Percentiles rank a stretch among this genome's conserved stretches.
These are phyloP conservation scores for Mus pahari DNA, from an alignment of 2,113 vertebrate genomes.

Conservation along the genomic window DNA sequence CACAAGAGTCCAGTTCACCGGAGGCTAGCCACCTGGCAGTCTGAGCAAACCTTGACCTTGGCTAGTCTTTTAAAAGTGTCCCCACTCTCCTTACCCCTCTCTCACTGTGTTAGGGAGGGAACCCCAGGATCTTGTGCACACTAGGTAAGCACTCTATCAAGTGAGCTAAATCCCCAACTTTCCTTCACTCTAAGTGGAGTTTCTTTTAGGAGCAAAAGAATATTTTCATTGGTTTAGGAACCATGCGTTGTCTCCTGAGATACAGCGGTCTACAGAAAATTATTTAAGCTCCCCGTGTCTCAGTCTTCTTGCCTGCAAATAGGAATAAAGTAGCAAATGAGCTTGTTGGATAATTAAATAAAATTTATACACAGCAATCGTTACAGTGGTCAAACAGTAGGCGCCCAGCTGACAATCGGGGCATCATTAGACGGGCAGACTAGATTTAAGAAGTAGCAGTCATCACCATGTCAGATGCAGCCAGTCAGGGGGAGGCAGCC, in stretches of 20 bases:
- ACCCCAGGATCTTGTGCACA: neutral
- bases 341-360: slow-evolving; percentile 32
- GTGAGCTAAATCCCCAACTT: neutral
- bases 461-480: neutral
- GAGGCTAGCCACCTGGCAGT: neutral
- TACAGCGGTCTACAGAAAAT: slow-evolving; percentile 19
- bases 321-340: slow-evolving; percentile 45
- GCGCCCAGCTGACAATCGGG: slow-evolving; percentile 3
- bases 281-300: slow-evolving; percentile 23
- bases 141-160: neutral
- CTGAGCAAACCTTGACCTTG: slow-evolving; percentile 3
- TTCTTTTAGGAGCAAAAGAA: slow-evolving; percentile 55
- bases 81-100: neutral
- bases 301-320: slow-evolving; percentile 47
- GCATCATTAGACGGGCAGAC: slow-evolving; percentile 57
- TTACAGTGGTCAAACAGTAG: slow-evolving; percentile 12
- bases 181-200: neutral
- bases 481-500: slow-evolving; percentile 24
- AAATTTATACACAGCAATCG: neutral
- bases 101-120: neutral
- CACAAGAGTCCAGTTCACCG: neutral
- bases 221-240: slow-evolving; percentile 38
- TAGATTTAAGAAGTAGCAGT: slow-evolving; percentile 50
- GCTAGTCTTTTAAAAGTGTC: neutral
- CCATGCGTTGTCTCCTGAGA: slow-evolving; percentile 31